Percentiles rank a stretch among this genome's conserved stretches.
phyloP scores from a whole-genome alignment of 2,888 invertebrate genomes.

The Trichopoda pennipes region DNA sequence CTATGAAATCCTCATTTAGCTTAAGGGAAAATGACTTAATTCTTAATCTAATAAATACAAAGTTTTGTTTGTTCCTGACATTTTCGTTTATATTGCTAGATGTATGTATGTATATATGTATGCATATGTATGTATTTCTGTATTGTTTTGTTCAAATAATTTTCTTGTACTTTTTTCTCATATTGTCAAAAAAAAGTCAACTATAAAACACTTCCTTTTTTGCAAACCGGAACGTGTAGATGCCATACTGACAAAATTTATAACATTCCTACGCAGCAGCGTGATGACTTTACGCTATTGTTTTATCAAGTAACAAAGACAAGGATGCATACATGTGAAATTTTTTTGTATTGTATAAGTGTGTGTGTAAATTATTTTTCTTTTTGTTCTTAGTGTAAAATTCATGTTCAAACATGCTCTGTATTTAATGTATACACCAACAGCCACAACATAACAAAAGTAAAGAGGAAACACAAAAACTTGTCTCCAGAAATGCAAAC shows the following conservation, averaged over 20 bases:
- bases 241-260: conserved; percentile 68
- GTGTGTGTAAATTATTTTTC: conserved; percentile 10
- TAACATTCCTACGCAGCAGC: conserved; percentile 66
- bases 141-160: conserved; percentile 45
- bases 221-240: conserved; percentile 65
- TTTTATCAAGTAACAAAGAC: conserved; percentile 64
- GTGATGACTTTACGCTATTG: conserved; percentile 67
- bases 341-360: conserved; percentile 22
- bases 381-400: conserved; percentile 19
- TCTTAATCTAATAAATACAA: conserved; percentile 44
- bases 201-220: conserved; percentile 68
- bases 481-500: conserved; percentile 57
- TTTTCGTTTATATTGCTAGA: conserved; percentile 1
- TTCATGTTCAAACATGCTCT: conserved; percentile 62
- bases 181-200: conserved; percentile 65
- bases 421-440: conserved; percentile 48
- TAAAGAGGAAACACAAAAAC: conserved; percentile 48
- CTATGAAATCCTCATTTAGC: background rate
- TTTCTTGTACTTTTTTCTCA: conserved; percentile 43
- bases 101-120: background rate
- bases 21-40: conserved; percentile 10
- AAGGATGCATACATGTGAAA: conserved; percentile 55
- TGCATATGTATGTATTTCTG: background rate
- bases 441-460: conserved; percentile 42
- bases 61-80: conserved; percentile 5